Evolutionary conservation across 2,888 invertebrate genomes (phyloP), one percentile per base, ranked within the genome.

Genomic region (Lamproptera curius): DNA sequence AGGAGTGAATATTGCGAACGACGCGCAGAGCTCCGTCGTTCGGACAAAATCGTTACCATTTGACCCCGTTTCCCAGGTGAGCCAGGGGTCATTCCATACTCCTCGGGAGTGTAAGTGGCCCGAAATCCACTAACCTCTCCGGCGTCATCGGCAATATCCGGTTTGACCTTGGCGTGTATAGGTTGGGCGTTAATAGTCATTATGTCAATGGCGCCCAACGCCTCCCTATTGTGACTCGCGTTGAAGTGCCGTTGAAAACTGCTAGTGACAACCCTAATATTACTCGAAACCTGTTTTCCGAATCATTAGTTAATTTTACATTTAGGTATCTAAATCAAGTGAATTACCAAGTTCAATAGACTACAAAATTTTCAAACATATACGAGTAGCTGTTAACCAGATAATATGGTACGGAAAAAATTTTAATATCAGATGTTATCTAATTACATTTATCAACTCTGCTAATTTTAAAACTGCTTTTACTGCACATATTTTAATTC

Each of bases 91-190:
- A 20, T 5, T 20, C 20, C 4, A 20, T 6, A 3, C 20, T 20
- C 6, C 20, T 3, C 20, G 20, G 20, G 4, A 6, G 4, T 6
- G 20, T 20, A 6, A 20, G 4, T 6, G 20, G 20, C 4, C 20
- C 4, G 4, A 3, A 5, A 3, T 6, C 20, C 6, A 20, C 23
- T 46, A 51, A 61, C 62, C 54, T 58, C 57, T 47, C 28, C 42
- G 6, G 34, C 50, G 36, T 28, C 16, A 28, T 43, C 40, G 14
- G 39, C 20, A 20, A 37, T 51, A 9, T 80, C 85, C 1, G 65
- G 48, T 43, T 81, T 84, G 1, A 86, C 81, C 9, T 84, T 84
- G 0, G 83, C 81, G 31, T 85, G 85, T 50, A 85, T 84, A 0
- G 84, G 76, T 28, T 70, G 71, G 0, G 69, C 83, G 42, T 83